Base-by-base conservation (phyloP, 2,797 vertebrate genomes). In the Gephyroberyx darwinii region DNA sequence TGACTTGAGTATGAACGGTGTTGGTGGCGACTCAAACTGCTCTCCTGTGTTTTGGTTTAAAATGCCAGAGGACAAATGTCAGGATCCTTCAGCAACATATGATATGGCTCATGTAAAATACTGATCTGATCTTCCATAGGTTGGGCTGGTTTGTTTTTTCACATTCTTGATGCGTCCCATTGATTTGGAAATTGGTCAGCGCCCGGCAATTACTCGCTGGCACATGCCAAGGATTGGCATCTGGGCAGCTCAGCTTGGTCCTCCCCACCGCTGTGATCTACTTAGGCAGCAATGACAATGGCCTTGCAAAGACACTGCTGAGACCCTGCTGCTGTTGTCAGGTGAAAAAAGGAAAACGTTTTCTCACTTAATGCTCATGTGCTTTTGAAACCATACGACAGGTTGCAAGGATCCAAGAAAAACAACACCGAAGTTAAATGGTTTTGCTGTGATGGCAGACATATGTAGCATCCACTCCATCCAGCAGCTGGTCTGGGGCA, bases 401-500 rank as follows among this genome's bases (percentile, higher is more conserved):
- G 0, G 17, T 64, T 67, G 16, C 7, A 26, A 68, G 53, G n/a
- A 51, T 3, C 26, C 26, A 35, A 55, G 26, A 26, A 26, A 26
- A 26, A 26, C 26, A 26, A 26, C 26, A 26, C 26, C 26, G 26
- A 3, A 26, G 26, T 26, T 26, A 26, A 2, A 26, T 26, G 26
- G 26, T 26, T 26, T 26, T 26, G 1, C n/a, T 14, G 20, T 19
- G 16, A 31, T 37, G 55, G 5, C 5, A 35, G 33, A 22, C 47
- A 51, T 65, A 60, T 50, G 20, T 63, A 47, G 35, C 26, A 65
- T 51, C 26, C 57, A 74, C 69, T 80, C 57, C 19, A 73, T 45
- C 14, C 60, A 78, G 83, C 77, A 87, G 80, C 83, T 83, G 84
- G 65, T 22, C 22, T 33, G 33, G 17, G 39, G 58, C 31, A 72